A percentile compares a stretch with the other conserved stretches of the same genome.
phyloP scores from a whole-genome alignment of 92 coral and sea anemone species.

The Heliopora coerulea region DNA sequence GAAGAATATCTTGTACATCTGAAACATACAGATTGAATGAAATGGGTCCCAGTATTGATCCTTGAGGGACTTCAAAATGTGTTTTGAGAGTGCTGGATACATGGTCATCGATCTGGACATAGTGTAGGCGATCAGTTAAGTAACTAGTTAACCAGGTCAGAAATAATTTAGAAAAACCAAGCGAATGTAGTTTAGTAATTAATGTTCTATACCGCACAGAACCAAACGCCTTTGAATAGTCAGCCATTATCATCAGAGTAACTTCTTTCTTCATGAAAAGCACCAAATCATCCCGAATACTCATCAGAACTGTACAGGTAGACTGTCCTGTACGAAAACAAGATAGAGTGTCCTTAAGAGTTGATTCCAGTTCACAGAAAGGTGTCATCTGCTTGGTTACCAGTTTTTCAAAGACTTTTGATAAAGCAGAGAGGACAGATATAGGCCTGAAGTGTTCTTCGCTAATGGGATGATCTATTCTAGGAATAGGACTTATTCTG shows the following conservation, averaged over 20 bases:
- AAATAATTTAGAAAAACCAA: constrained; percentile 48
- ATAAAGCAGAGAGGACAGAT: not conserved
- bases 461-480: too few species aligned
- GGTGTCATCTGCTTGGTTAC: not conserved
- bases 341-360: not conserved
- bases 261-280: constrained; percentile 36
- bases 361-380: not conserved
- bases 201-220: constrained; percentile 35
- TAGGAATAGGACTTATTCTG: not conserved
- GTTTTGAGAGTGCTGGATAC: not conserved
- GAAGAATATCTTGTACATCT: not conserved
- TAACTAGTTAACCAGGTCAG: constrained; percentile 38
- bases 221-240: too few species aligned
- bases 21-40: constrained; percentile 3
- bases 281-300: constrained; percentile 38
- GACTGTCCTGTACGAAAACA: constrained; percentile 38
- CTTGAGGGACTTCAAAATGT: constrained; percentile 49
- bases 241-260: too few species aligned
- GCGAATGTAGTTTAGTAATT: constrained; percentile 29
- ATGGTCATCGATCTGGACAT: constrained; percentile 46
- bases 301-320: constrained; percentile 26
- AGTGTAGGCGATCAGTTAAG: constrained; percentile 37
- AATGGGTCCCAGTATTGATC: constrained; percentile 20
- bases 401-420: constrained; percentile 3
- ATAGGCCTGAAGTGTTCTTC: not conserved